Evolutionary conservation across 2,797 vertebrate species (phyloP).

Genomic region (Otolemur crassicaudatus): DNA sequence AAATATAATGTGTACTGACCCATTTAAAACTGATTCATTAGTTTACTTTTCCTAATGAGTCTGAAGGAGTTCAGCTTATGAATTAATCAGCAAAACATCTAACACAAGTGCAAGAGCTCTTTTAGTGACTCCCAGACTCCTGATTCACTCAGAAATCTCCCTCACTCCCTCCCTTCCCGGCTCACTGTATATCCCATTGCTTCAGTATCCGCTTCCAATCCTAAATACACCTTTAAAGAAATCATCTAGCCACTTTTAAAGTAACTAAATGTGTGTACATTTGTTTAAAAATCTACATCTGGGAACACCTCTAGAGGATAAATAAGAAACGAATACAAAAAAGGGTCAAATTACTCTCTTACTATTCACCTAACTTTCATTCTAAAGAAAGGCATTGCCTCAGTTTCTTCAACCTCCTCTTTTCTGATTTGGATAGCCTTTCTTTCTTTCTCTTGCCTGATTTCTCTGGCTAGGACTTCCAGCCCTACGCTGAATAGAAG

Average conservation of each 20-base stretch:
- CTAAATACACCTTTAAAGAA: neutral
- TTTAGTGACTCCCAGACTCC: neutral
- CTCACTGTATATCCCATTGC: no score
- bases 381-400: neutral
- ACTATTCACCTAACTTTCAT: neutral
- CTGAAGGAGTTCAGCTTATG: slow-evolving; percentile 57
- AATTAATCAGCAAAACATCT: neutral
- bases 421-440: neutral
- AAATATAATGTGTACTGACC: neutral
- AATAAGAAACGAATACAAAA: neutral
- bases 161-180: neutral
- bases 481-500: neutral
- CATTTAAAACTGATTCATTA: slow-evolving; percentile 54
- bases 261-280: neutral
- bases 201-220: neutral
- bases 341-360: neutral
- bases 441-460: neutral
- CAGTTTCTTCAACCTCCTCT: neutral
- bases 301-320: neutral
- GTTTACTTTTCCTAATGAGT: slow-evolving; percentile 70
- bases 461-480: neutral
- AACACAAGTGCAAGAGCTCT: neutral
- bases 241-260: neutral
- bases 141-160: neutral
- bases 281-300: slow-evolving; percentile 5